phyloP scores from a whole-genome alignment of 1,140 invertebrate genomes.

The Heliothis subflexa region DNA sequence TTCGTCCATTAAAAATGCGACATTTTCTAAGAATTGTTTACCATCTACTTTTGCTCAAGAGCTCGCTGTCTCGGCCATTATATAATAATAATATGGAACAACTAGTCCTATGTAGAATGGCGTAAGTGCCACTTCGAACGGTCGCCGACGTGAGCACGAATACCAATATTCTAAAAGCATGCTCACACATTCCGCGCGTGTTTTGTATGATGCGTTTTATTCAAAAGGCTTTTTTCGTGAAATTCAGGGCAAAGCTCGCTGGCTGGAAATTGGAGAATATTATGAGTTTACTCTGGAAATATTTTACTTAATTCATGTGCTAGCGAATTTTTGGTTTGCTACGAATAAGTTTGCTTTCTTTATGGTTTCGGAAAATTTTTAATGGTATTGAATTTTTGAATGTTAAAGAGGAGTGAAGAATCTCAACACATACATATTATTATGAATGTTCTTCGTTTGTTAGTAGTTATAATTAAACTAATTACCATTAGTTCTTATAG shows the following conservation, averaged over 20 bases:
- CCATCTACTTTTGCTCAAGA: background rate
- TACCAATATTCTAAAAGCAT: constrained; percentile 66
- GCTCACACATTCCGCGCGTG: constrained; percentile 57
- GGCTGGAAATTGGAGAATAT: constrained; percentile 23
- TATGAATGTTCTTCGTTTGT: no score
- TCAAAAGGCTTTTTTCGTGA: constrained; percentile 28
- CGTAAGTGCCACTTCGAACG: constrained; percentile 51
- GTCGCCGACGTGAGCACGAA: constrained; percentile 53
- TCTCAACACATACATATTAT: no score
- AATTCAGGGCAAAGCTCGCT: constrained; percentile 25
- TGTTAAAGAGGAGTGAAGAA: background rate
- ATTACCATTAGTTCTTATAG: no score
- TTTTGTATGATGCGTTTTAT: constrained; percentile 46
- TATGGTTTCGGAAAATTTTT: background rate
- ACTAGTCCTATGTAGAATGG: constrained; percentile 43
- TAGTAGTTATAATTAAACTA: no score
- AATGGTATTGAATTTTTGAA: background rate
- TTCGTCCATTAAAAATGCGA: background rate
- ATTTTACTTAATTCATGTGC: constrained; percentile 27
- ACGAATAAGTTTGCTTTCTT: constrained; percentile 3
- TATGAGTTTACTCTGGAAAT: constrained; percentile 17
- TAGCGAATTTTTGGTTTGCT: background rate
- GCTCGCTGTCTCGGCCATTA: constrained; percentile 43
- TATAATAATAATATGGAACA: constrained; percentile 43
- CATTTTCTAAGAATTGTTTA: background rate